A percentile compares a stretch with the other conserved stretches of the same genome.
Conservation (phyloP, 2,797 vertebrate genomes). For the Garrulus glandarius region DNA sequence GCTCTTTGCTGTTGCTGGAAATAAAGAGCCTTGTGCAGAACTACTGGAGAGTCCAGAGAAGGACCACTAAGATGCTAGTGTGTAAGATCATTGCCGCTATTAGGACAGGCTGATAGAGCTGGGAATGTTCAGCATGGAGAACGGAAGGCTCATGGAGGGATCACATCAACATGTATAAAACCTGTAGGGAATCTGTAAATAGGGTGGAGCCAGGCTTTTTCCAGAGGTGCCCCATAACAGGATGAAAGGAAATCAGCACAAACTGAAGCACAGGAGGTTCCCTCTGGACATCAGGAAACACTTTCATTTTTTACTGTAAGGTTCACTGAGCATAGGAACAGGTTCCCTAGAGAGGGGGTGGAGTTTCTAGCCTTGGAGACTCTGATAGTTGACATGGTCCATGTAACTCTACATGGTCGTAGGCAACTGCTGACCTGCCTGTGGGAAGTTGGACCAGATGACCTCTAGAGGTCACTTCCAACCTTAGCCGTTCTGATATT, state of each 20-base stretch:
- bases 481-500: neutral
- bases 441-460: neutral
- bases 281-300: neutral
- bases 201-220: neutral
- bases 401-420: neutral
- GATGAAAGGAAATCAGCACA: neutral
- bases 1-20: neutral
- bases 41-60: neutral
- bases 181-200: neutral
- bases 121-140: neutral
- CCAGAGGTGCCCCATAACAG: neutral
- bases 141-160: neutral
- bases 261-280: neutral
- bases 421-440: neutral
- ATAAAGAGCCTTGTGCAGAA: neutral
- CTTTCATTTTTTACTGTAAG: neutral
- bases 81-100: neutral
- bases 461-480: neutral
- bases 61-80: neutral
- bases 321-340: neutral
- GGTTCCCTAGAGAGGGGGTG: neutral
- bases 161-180: neutral
- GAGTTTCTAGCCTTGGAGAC: neutral
- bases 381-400: neutral
- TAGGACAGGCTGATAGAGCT: neutral